Conservation (phyloP, 2,888 invertebrate genomes). For the Parnassius orleans region DNA sequence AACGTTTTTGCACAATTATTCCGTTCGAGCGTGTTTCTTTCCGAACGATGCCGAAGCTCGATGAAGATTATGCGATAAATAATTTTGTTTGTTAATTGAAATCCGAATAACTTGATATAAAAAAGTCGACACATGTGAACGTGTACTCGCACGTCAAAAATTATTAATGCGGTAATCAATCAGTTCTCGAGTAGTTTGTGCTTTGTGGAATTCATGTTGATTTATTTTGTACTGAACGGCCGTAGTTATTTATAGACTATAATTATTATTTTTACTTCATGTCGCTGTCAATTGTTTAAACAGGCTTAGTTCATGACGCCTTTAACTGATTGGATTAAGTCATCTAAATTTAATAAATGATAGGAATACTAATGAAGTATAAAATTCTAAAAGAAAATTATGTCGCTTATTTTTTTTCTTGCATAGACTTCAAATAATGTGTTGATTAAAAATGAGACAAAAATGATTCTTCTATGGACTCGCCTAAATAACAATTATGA, state of each 20-base stretch:
- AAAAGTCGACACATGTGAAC: constrained; percentile 11
- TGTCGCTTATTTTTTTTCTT: too few relatives aligned
- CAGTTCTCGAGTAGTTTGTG: constrained; percentile 17
- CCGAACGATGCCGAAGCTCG: constrained; percentile 1
- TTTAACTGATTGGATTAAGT: background rate
- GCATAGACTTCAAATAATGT: too few relatives aligned
- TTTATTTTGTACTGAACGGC: constrained; percentile 13
- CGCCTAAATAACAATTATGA: constrained; percentile 30
- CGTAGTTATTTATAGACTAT: constrained; percentile 11
- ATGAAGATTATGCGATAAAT: constrained; percentile 15
- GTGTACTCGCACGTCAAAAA: constrained; percentile 15
- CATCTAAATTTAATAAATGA: background rate
- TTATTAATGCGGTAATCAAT: constrained; percentile 24
- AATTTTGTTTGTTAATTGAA: constrained; percentile 31
- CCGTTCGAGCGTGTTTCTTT: background rate
- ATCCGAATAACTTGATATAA: constrained; percentile 22
- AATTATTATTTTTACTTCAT: constrained; percentile 6
- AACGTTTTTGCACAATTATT: constrained; percentile 21
- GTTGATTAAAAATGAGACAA: too few relatives aligned
- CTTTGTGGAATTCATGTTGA: constrained; percentile 15
- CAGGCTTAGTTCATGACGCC: background rate
- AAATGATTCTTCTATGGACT: background rate
- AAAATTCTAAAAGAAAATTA: too few relatives aligned
- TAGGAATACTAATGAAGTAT: too few relatives aligned
- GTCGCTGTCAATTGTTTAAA: background rate